These are phyloP conservation scores for Idaea straminata DNA, from an alignment of 2,888 invertebrate species.

Conservation along the genomic window DNA sequence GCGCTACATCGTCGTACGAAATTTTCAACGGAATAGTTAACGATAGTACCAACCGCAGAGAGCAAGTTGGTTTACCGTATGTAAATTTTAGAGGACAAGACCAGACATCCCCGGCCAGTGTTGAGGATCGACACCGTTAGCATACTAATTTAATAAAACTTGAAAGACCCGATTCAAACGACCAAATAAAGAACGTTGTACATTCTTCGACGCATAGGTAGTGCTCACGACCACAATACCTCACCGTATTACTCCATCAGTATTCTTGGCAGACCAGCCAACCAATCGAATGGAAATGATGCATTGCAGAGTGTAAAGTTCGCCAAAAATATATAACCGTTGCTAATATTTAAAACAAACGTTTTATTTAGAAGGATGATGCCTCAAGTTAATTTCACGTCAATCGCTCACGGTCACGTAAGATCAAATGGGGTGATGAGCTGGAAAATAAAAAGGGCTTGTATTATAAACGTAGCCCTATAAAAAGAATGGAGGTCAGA, in stretches of 20 bases:
- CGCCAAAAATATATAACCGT: conserved; percentile 60
- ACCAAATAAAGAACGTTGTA: conserved; percentile 40
- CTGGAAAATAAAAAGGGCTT: conserved; percentile 62
- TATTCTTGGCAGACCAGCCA: conserved; percentile 54
- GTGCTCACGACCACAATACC: conserved; percentile 31
- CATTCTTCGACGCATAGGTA: conserved; percentile 18
- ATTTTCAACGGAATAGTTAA: conserved; percentile 36
- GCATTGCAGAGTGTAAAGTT: conserved; percentile 58
- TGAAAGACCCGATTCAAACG: conserved; percentile 45
- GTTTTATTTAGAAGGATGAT: conserved; percentile 37
- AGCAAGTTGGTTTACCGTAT: conserved; percentile 35
- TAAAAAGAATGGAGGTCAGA: conserved; percentile 41
- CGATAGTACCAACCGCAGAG: conserved; percentile 26
- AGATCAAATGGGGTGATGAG: conserved; percentile 50
- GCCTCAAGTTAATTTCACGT: conserved; percentile 39
- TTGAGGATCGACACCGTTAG: conserved; percentile 52
- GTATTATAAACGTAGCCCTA: conserved; percentile 32
- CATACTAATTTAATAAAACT: conserved; percentile 61
- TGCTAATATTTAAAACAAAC: conserved; percentile 45
- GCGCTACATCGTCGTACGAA: conserved; percentile 16
- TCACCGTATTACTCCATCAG: conserved; percentile 50
- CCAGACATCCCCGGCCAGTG: conserved; percentile 49
- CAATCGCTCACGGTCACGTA: conserved; percentile 38
- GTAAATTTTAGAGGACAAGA: conserved; percentile 59
- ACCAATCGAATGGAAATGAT: conserved; percentile 59